Conservation (phyloP, 2,113 vertebrate genomes). For the Agapornis roseicollis region DNA sequence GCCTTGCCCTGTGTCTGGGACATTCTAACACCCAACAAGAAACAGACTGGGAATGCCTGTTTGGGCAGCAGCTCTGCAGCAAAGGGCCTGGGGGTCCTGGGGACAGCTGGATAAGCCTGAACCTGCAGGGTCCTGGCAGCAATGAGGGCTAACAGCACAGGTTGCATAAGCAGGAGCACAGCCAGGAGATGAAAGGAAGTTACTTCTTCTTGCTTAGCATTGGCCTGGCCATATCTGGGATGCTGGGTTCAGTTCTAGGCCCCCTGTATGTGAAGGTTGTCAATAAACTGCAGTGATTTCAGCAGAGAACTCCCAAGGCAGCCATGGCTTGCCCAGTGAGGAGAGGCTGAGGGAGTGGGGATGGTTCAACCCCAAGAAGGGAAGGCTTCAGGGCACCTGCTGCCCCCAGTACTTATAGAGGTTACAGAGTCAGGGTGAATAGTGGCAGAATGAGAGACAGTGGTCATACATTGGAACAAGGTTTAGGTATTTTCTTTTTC, state of each 20-base stretch:
- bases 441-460: background rate
- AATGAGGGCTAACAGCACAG: background rate
- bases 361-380: background rate
- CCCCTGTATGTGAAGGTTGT: fast-evolving
- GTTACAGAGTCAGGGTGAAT: background rate
- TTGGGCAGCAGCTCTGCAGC: background rate
- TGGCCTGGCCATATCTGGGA: background rate
- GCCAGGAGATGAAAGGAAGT: background rate
- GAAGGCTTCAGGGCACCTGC: background rate
- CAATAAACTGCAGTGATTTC: background rate
- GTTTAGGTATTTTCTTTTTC: background rate
- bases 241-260: background rate
- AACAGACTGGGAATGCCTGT: background rate
- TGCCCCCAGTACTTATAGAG: background rate
- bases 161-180: background rate
- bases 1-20: background rate
- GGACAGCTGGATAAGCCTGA: background rate
- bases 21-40: background rate
- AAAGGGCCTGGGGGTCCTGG: too few relatives aligned
- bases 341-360: background rate
- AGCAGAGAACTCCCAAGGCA: background rate
- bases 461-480: background rate
- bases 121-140: background rate
- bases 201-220: background rate
- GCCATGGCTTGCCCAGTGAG: background rate